Conservation (phyloP, 2,797 vertebrate species). For the Capromys pilorides region DNA sequence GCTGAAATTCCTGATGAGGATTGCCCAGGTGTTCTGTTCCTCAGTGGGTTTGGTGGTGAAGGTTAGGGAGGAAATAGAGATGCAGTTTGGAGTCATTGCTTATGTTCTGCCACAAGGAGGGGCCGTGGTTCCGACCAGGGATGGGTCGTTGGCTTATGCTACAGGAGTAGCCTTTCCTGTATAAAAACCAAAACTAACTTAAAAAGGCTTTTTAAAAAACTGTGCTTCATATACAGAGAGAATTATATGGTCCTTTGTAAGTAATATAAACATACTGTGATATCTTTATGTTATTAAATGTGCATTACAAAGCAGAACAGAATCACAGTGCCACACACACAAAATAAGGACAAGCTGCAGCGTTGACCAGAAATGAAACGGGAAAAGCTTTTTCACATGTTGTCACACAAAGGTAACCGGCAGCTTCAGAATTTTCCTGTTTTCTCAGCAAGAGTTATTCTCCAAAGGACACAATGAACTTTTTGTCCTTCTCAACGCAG, state of each 20-base stretch:
- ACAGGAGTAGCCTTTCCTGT: constrained; percentile 74
- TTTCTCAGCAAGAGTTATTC: constrained; percentile 82
- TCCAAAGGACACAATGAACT: constrained; percentile 82
- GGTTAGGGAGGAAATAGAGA: constrained; percentile 55
- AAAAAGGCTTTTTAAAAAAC: constrained; percentile 69
- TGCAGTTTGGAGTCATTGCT: constrained; percentile 65
- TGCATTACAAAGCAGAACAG: constrained; percentile 75
- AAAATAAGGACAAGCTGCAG: constrained; percentile 66
- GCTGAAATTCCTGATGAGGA: constrained; percentile 69
- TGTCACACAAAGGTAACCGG: constrained; percentile 82
- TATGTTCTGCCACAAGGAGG: constrained; percentile 86
- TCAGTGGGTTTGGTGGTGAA: constrained; percentile 60
- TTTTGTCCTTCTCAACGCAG: constrained; percentile 78
- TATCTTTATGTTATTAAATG: constrained; percentile 71
- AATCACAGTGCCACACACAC: constrained; percentile 58
- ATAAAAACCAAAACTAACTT: constrained; percentile 80
- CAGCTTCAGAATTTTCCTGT: constrained; percentile 75
- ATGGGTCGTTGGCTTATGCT: constrained; percentile 81
- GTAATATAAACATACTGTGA: constrained; percentile 66
- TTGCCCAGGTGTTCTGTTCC: constrained; percentile 44
- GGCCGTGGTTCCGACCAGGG: constrained; percentile 85
- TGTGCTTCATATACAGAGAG: constrained; percentile 65
- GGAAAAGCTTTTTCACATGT: constrained; percentile 80
- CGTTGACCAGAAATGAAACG: constrained; percentile 80
- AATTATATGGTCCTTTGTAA: constrained; percentile 71